These are phyloP conservation scores for Dicyrtomina minuta DNA, from an alignment of 2,888 invertebrate species.

Conservation along the genomic window DNA sequence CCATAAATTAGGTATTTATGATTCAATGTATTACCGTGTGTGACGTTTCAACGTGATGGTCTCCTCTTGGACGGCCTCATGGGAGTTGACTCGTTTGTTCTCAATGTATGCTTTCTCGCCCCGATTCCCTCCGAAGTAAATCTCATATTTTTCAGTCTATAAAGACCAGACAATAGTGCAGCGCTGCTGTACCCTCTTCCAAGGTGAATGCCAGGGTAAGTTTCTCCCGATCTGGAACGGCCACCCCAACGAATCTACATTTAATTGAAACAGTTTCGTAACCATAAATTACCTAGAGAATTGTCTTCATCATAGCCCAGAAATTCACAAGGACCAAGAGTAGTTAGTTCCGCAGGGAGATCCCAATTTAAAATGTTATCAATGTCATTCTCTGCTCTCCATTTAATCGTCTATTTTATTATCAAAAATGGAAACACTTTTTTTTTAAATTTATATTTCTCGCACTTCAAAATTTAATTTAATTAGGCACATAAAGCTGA, in stretches of 20 bases:
- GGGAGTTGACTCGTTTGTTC: constrained; percentile 20
- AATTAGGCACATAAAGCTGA: too few species aligned
- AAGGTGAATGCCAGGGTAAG: constrained; percentile 33
- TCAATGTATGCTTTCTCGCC: constrained; percentile 2
- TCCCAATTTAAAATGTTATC: constrained; percentile 12
- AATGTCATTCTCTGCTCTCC: constrained; percentile 21
- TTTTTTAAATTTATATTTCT: too few species aligned
- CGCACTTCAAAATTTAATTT: too few species aligned
- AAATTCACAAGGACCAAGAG: background rate
- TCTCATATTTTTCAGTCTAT: constrained; percentile 37
- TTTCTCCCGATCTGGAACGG: constrained; percentile 34
- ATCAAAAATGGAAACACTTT: too few species aligned
- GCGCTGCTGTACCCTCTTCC: background rate
- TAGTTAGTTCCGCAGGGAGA: constrained; percentile 3
- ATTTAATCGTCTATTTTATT: constrained; percentile 12
- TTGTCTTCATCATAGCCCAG: constrained; percentile 17
- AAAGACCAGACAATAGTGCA: constrained; percentile 34
- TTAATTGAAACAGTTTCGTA: too few species aligned
- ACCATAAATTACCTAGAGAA: constrained; percentile 17
- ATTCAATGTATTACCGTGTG: constrained; percentile 3
- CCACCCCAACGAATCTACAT: constrained; percentile 34
- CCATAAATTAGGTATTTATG: too few species aligned
- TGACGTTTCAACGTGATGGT: constrained; percentile 16
- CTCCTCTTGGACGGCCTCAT: constrained; percentile 26
- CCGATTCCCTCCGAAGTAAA: constrained; percentile 30